Evolutionary conservation across 2,888 invertebrate species (phyloP).

Genomic region (Trachelus stipa): DNA sequence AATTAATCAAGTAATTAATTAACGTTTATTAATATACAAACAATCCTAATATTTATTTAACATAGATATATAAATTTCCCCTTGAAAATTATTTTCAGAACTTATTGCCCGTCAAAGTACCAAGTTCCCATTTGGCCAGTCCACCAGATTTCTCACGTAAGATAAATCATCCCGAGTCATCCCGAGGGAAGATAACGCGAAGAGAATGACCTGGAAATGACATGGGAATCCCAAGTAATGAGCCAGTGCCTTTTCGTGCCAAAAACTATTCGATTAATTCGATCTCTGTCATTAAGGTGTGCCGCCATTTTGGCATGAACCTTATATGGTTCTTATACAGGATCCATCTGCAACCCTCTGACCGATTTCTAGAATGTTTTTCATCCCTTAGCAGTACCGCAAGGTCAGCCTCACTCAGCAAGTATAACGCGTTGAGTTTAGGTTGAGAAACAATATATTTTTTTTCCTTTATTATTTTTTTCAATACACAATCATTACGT

Average conservation of each 20-base stretch:
- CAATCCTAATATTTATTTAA: background rate
- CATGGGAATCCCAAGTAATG: background rate
- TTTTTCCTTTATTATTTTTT: too few relatives aligned
- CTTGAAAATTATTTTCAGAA: background rate
- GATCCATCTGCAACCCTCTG: background rate
- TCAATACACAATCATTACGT: too few relatives aligned
- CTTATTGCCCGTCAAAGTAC: background rate
- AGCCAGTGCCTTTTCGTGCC: slow-evolving; percentile 25
- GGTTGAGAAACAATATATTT: background rate
- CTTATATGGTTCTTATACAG: background rate
- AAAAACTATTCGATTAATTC: slow-evolving; percentile 44
- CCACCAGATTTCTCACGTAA: background rate
- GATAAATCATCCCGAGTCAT: background rate
- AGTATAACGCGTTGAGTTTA: background rate
- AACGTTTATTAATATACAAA: background rate
- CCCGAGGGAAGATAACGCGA: background rate
- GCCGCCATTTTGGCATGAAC: slow-evolving; percentile 3
- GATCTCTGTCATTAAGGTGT: slow-evolving; percentile 35
- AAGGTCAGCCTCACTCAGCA: background rate
- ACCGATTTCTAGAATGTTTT: background rate
- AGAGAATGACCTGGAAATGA: background rate
- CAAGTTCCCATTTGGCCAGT: background rate
- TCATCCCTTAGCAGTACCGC: background rate
- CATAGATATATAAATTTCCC: background rate
- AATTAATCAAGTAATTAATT: background rate